Base-by-base conservation (phyloP, 53 echinoderm and acorn worm genomes). In the Luidia sarsii region DNA sequence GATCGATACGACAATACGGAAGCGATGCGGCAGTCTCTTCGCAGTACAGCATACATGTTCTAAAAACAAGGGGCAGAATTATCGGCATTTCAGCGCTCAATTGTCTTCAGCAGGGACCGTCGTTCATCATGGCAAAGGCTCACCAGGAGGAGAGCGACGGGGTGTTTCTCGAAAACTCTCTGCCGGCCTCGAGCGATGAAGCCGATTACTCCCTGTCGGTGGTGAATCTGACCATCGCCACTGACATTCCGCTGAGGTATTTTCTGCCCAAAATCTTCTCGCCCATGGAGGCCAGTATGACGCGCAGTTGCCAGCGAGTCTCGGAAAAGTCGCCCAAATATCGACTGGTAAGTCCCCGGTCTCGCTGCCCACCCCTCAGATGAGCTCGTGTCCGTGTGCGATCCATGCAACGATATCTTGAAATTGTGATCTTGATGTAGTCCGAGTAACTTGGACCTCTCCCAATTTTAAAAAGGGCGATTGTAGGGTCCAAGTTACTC, bases 331-430 rank as follows among this genome's bases (percentile, higher is more conserved):
- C 92, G 46, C 75, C 86, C 25, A 85, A 89, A 60, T 89, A 81
- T 35, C 85, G 85, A 85, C 64, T 92, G 89, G 92, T 92, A 86
- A 85, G 81, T n/a, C n/a, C n/a, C n/a, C n/a, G n/a, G n/a, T n/a
- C n/a, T n/a, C n/a, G n/a, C n/a, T n/a, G n/a, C n/a, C n/a, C n/a
- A n/a, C n/a, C n/a, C n/a, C n/a, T n/a, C n/a, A n/a, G n/a, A n/a
- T n/a, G n/a, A n/a, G n/a, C n/a, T n/a, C n/a, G n/a, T n/a, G n/a
- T n/a, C n/a, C n/a, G n/a, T n/a, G n/a, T n/a, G n/a, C n/a, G n/a
- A n/a, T n/a, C n/a, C n/a, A n/a, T n/a, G n/a, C n/a, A n/a, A n/a
- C n/a, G n/a, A n/a, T n/a, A n/a, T n/a, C n/a, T n/a, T n/a, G n/a
- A n/a, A n/a, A n/a, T n/a, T n/a, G n/a, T n/a, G n/a, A n/a, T n/a